Conservation (phyloP, 2,888 invertebrate genomes). For the Pristionchus exspectatus region DNA sequence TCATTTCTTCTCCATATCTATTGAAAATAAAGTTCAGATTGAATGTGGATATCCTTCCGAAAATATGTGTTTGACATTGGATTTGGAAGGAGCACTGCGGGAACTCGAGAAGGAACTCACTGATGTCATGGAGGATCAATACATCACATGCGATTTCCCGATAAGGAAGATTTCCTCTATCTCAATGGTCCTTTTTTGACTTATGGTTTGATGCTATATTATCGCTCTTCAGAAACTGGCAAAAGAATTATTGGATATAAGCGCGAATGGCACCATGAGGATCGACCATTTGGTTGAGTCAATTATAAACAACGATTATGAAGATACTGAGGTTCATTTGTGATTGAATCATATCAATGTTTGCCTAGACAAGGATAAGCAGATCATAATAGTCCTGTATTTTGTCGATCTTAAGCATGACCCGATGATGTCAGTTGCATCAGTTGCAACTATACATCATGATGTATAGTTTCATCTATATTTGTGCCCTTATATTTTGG, state of each 20-base stretch:
- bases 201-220: neutral
- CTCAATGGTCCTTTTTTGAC: neutral
- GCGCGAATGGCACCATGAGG: neutral
- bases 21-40: neutral
- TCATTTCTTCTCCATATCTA: neutral
- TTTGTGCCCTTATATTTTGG: too few relatives aligned
- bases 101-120: neutral
- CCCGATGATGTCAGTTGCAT: too few relatives aligned
- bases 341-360: neutral
- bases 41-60: neutral
- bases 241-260: neutral
- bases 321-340: neutral
- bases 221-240: neutral
- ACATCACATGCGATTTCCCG: neutral
- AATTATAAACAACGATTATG: neutral
- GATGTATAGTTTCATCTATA: too few relatives aligned
- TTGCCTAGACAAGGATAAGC: too few relatives aligned
- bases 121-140: neutral
- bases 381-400: too few relatives aligned
- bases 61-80: neutral
- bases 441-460: too few relatives aligned
- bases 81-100: neutral
- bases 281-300: neutral
- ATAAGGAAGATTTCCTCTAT: neutral
- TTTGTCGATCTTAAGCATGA: too few relatives aligned